A percentile compares a stretch with the other conserved stretches of the same genome.
Evolutionary conservation across 2,888 invertebrate genomes (phyloP).

Genomic region (Nebria brevicollis): DNA sequence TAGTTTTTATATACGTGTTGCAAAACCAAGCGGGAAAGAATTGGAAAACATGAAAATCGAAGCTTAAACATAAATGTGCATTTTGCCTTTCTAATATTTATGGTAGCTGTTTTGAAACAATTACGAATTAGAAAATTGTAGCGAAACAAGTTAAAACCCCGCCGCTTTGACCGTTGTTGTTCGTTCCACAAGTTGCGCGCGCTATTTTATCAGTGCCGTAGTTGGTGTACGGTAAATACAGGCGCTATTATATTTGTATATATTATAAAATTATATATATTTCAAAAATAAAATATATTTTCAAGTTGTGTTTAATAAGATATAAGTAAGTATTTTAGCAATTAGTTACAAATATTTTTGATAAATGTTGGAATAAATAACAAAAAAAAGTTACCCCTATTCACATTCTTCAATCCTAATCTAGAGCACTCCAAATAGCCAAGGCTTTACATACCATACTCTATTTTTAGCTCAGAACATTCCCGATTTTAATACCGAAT

Average conservation of each 20-base stretch:
- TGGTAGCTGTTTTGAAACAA: constrained; percentile 21
- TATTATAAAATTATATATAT: neutral
- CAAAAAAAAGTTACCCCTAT: too few species aligned
- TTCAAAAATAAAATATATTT: too few species aligned
- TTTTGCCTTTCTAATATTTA: constrained; percentile 1
- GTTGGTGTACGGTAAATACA: neutral
- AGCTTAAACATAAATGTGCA: neutral
- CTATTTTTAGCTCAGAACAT: too few species aligned
- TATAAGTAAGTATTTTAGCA: too few species aligned
- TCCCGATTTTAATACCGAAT: too few species aligned
- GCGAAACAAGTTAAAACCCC: constrained; percentile 29
- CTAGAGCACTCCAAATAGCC: too few species aligned
- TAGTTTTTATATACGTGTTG: neutral
- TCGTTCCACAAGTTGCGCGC: constrained; percentile 44
- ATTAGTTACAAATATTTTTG: too few species aligned
- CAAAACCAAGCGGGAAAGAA: neutral
- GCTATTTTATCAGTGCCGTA: constrained; percentile 21
- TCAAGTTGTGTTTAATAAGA: too few species aligned
- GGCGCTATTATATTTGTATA: neutral
- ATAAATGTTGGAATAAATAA: too few species aligned
- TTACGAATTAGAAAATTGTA: constrained; percentile 10
- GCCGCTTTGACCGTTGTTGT: constrained; percentile 38
- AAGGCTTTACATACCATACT: too few species aligned
- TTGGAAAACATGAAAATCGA: constrained; percentile 4
- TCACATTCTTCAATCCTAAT: too few species aligned